phyloP scores from a whole-genome alignment of 2,797 vertebrate genomes.

The Erpetoichthys calabaricus region DNA sequence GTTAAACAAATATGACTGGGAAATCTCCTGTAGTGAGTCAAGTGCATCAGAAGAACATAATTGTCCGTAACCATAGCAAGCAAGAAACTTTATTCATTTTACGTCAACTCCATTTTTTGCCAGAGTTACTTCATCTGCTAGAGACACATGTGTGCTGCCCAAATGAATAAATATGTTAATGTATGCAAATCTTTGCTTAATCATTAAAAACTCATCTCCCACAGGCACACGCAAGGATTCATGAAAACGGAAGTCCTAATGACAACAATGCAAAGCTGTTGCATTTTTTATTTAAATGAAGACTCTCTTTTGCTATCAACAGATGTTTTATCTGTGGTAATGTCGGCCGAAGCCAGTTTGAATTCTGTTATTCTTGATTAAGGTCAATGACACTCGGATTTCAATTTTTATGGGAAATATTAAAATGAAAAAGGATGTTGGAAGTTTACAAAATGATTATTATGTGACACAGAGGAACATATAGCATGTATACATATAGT shows the following conservation, averaged over 20 bases:
- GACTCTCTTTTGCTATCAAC: background rate
- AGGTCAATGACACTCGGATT: background rate
- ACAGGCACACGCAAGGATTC: background rate
- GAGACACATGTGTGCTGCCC: background rate
- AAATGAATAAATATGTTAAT: background rate
- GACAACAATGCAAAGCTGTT: background rate
- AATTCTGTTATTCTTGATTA: background rate
- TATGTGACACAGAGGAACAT: too few relatives aligned
- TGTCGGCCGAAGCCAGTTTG: background rate
- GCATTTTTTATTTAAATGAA: constrained; percentile 1
- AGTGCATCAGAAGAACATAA: background rate
- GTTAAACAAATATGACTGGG: too few relatives aligned
- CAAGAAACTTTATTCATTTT: background rate
- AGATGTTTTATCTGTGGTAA: background rate
- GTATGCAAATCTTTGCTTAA: background rate
- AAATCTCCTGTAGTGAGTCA: too few relatives aligned
- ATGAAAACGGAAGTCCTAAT: background rate
- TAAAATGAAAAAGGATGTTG: too few relatives aligned
- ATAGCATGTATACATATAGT: too few relatives aligned
- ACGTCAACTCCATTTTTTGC: background rate
- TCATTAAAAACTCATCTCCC: background rate
- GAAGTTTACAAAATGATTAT: too few relatives aligned
- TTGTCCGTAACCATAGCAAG: background rate
- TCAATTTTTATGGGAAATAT: too few relatives aligned
- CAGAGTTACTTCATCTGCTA: background rate